Evolutionary conservation across 2,797 vertebrate genomes (phyloP).

Genomic region (Muscicapa comitata): DNA sequence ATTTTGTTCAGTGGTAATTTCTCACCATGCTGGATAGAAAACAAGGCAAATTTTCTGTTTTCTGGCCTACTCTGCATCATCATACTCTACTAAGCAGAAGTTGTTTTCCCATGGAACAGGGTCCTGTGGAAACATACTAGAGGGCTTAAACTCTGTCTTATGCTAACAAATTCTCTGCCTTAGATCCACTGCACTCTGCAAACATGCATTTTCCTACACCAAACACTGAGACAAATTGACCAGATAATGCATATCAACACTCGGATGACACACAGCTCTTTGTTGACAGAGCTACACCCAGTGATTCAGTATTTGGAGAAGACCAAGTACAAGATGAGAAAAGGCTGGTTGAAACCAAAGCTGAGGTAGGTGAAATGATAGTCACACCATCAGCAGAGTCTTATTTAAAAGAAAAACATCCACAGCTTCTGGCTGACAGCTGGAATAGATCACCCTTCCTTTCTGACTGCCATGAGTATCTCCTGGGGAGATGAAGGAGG

Average conservation of each 20-base stretch:
- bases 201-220: not conserved
- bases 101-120: not conserved
- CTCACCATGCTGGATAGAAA: not conserved
- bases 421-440: not conserved
- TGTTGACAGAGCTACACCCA: not conserved
- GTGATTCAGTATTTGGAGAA: not conserved
- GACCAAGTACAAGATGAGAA: not conserved
- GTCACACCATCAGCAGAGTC: not conserved
- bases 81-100: not conserved
- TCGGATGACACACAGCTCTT: not conserved
- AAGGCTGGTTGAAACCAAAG: not conserved
- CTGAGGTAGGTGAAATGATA: not conserved
- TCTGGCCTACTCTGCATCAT: not conserved
- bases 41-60: not conserved
- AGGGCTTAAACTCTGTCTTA: not conserved
- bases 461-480: not conserved
- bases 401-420: not conserved
- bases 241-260: not conserved
- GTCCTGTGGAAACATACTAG: not conserved
- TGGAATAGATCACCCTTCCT: not conserved
- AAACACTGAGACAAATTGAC: not conserved
- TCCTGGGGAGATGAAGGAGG: not conserved
- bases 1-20: not conserved
- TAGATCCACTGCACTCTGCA: not conserved
- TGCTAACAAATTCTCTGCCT: not conserved